These are phyloP conservation scores for Ciconia stormi DNA, from an alignment of 2,113 vertebrate species.

Conservation along the genomic window DNA sequence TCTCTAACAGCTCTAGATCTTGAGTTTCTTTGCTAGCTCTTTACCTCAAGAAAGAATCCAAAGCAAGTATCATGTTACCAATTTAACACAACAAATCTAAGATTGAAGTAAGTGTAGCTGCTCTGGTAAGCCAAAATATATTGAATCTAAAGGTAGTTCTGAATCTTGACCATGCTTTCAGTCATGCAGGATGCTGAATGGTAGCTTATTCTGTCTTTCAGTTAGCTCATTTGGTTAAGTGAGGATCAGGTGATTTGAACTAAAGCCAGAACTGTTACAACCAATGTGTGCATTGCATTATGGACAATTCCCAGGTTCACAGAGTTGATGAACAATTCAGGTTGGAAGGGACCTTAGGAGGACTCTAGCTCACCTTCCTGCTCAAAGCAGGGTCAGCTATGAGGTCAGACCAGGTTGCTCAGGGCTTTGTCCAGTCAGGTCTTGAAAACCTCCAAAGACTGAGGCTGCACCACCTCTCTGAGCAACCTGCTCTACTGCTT, in stretches of 20 bases:
- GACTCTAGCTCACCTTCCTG: neutral
- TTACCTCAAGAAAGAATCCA: neutral
- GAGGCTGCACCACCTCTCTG: neutral
- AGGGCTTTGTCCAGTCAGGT: neutral
- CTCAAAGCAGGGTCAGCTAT: neutral
- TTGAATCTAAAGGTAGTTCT: neutral
- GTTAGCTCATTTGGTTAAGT: neutral
- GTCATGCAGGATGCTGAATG: neutral
- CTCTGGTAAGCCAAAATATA: neutral
- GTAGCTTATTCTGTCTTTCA: neutral
- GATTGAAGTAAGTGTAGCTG: neutral
- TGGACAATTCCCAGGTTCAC: neutral
- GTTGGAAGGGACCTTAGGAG: neutral
- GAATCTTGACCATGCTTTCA: neutral
- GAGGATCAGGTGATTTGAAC: neutral
- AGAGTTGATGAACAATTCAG: neutral
- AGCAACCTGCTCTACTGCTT: neutral
- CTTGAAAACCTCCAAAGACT: neutral
- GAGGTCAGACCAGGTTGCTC: neutral
- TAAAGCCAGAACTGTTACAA: neutral
- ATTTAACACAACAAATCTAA: neutral
- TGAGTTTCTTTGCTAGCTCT: neutral
- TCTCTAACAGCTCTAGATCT: neutral
- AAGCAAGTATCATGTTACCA: neutral
- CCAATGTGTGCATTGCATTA: neutral